phyloP scores from a whole-genome alignment of 1,140 invertebrate species.

The Ceratitis capitata region DNA sequence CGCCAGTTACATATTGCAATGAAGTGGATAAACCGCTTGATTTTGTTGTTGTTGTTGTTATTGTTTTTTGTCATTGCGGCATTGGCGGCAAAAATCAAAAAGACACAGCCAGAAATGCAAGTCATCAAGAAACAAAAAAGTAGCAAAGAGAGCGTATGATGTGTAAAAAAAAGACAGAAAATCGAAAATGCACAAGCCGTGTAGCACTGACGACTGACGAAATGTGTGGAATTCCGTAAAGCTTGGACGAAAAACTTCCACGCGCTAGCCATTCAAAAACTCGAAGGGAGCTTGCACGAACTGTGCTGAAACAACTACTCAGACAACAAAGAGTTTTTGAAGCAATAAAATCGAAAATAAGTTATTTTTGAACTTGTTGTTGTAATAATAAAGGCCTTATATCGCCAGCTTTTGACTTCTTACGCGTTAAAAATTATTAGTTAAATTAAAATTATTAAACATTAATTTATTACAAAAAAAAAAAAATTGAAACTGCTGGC shows the following conservation, averaged over 20 bases:
- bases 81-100: conserved; percentile 30
- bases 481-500: no score
- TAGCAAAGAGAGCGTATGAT: not conserved
- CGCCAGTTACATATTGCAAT: not conserved
- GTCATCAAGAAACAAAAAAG: not conserved
- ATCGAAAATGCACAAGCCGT: not conserved
- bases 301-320: no score
- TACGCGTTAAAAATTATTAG: no score
- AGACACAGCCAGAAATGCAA: not conserved
- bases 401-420: no score
- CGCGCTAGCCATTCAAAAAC: no score
- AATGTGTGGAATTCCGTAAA: not conserved
- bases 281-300: no score
- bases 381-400: no score
- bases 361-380: no score
- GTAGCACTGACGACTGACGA: not conserved
- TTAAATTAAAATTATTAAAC: no score
- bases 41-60: not conserved
- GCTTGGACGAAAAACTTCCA: not conserved
- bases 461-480: no score
- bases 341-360: no score
- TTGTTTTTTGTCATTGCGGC: not conserved
- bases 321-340: no score
- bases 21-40: not conserved
- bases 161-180: not conserved